A percentile compares a stretch with the other conserved stretches of the same genome.
These are phyloP conservation scores for Chionodraco myersi DNA, from an alignment of 2,113 vertebrate species.

Conservation along the genomic window DNA sequence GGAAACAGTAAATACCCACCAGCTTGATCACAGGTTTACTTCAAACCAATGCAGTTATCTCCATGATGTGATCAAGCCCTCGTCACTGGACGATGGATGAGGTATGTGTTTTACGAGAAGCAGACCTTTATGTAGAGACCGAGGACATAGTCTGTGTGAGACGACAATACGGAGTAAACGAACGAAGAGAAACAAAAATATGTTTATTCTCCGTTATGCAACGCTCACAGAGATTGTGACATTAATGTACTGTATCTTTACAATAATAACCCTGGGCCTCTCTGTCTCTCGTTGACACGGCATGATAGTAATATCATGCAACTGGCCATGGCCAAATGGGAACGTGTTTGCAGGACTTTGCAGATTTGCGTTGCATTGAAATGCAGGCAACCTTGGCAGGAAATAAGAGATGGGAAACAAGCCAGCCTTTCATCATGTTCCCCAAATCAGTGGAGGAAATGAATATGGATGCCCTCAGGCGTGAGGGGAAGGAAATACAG, in stretches of 20 bases:
- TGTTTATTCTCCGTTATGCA: not conserved
- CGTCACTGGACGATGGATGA: constrained; percentile 80
- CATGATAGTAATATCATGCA: constrained; percentile 54
- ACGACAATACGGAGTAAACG: constrained; percentile 29
- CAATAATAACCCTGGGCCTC: constrained; percentile 13
- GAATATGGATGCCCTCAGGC: constrained; percentile 86
- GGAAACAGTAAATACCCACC: constrained; percentile 85
- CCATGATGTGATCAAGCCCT: constrained; percentile 87
- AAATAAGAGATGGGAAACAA: constrained; percentile 75
- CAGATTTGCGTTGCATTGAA: constrained; percentile 79
- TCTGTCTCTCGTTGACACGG: constrained; percentile 24
- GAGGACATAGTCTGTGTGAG: not conserved
- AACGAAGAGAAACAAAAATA: constrained; percentile 5
- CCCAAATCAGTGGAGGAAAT: constrained; percentile 87
- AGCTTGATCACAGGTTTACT: constrained; percentile 92
- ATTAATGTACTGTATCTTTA: constrained; percentile 1
- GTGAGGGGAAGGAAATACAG: constrained; percentile 80
- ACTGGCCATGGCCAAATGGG: constrained; percentile 68
- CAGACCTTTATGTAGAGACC: constrained; percentile 30
- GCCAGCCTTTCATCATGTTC: constrained; percentile 83
- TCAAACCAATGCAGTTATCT: constrained; percentile 87
- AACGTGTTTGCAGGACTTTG: constrained; percentile 66
- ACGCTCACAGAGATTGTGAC: not conserved
- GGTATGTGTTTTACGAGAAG: constrained; percentile 58
- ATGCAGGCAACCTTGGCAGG: constrained; percentile 82